phyloP scores from a whole-genome alignment of 2,888 invertebrate species.

The Apomyelois bistriatella region DNA sequence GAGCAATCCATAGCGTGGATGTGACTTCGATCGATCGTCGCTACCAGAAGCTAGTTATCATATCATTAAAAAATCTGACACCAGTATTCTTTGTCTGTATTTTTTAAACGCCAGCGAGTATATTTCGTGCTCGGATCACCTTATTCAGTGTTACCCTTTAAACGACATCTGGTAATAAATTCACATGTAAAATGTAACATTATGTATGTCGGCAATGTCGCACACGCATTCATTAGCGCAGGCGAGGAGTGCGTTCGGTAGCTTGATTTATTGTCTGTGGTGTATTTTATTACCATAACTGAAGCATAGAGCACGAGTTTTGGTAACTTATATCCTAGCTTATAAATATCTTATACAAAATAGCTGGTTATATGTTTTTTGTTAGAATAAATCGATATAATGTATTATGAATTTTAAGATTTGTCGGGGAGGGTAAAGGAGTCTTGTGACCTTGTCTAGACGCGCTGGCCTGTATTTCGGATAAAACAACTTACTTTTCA shows the following conservation, averaged over 20 bases:
- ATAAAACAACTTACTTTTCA: no score
- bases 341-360: no score
- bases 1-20: no score
- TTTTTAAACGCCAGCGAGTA: background rate
- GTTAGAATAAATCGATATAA: no score
- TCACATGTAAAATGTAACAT: constrained; percentile 17
- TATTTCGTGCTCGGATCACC: background rate
- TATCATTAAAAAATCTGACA: background rate
- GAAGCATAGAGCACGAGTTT: background rate
- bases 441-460: no score
- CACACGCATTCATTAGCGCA: constrained; percentile 7
- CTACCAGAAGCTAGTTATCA: no score
- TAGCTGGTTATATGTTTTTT: no score
- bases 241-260: background rate
- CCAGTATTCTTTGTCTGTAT: background rate
- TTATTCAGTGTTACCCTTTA: constrained; percentile 11
- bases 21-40: no score
- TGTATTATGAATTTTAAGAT: no score
- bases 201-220: constrained; percentile 13
- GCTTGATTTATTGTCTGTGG: background rate
- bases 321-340: no score
- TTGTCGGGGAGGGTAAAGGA: no score
- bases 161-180: constrained; percentile 14
- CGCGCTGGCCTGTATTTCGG: no score
- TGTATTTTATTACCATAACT: constrained; percentile 3